phyloP scores from a whole-genome alignment of 2,888 invertebrate species.

The Serrognathus titanus region DNA sequence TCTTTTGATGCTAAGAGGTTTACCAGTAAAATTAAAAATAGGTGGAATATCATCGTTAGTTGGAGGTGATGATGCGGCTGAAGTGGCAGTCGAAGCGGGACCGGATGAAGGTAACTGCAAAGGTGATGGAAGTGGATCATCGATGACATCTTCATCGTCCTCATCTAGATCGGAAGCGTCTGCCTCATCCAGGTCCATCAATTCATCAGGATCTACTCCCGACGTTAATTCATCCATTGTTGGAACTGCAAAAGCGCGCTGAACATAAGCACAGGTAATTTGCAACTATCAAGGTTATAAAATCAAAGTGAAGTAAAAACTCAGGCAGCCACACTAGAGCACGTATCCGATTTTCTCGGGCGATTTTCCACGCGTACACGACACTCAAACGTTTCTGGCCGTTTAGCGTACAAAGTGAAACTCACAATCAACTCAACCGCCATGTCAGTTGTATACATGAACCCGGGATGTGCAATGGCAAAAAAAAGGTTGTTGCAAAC shows the following conservation, averaged over 20 bases:
- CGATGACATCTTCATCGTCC: slow-evolving; percentile 61
- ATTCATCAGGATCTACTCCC: slow-evolving; percentile 53
- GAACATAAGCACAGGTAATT: background rate
- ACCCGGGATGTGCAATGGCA: slow-evolving; percentile 6
- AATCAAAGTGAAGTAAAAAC: slow-evolving; percentile 1
- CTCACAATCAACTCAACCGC: slow-evolving; percentile 26
- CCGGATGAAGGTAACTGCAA: slow-evolving; percentile 52
- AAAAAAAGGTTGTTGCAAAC: no score
- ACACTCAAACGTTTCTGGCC: background rate
- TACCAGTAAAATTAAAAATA: slow-evolving; percentile 58
- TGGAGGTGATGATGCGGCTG: slow-evolving; percentile 60
- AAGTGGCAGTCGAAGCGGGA: slow-evolving; percentile 64
- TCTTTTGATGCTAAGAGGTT: slow-evolving; percentile 67
- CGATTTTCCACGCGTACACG: background rate
- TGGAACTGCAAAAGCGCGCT: slow-evolving; percentile 1
- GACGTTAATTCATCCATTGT: slow-evolving; percentile 47
- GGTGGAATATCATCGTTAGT: slow-evolving; percentile 59
- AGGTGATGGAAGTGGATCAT: slow-evolving; percentile 53
- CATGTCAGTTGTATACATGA: slow-evolving; percentile 33
- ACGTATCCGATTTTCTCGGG: slow-evolving; percentile 5
- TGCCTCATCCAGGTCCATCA: slow-evolving; percentile 71
- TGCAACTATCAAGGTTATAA: slow-evolving; percentile 15
- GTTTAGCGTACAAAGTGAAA: slow-evolving; percentile 9
- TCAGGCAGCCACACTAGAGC: background rate
- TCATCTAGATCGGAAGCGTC: slow-evolving; percentile 74